Evolutionary conservation across 1,140 invertebrate genomes (phyloP), one percentile per base, ranked within the genome.

Genomic region (Tribolium castaneum): DNA sequence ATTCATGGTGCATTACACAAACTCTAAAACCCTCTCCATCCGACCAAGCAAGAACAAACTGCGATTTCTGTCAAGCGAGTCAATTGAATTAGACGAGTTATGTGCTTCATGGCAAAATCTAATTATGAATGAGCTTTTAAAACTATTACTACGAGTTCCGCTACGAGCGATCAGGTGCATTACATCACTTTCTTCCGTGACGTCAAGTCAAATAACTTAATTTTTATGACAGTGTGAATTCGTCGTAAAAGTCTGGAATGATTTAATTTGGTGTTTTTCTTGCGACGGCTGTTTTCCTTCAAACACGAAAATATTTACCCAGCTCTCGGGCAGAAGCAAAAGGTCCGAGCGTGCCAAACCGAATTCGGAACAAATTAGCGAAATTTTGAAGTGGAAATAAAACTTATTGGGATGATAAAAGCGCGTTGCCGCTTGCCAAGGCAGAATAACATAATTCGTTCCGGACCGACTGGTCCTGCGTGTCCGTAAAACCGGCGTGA

Each of bases 381-480:
- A 66, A 35, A 35, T 66, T 66, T 35, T 14, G n/a, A 66, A 66
- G 59, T 35, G 59, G 59, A 66, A 52, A 66, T 66, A 66, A 66
- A 66, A 66, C 25, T 66, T 66, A 66, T 66, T 66, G 59, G 59
- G 35, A 66, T 66, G 59, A 66, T 66, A 66, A 66, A 66, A 66
- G 59, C 59, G 59, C 25, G 59, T 66, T 66, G 59, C 59, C 59
- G 59, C 59, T 66, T 66, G 59, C 59, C 59, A 66, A 66, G 25
- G 25, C 59, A 66, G 59, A 66, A 66, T 66, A 66, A 66, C 59
- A 66, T 66, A 66, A 66, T 66, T 66, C 59, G 59, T 66, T 66
- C 59, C 59, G 59, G 59, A 12, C 59, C 59, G 59, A 35, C 59
- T 25, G 30, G 59, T 30, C 3, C 59, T 66, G 22, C 22, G 52